A percentile compares a stretch with the other conserved stretches of the same genome.
Evolutionary conservation across 2,113 vertebrate species (phyloP).

Genomic region (Monopterus albus): DNA sequence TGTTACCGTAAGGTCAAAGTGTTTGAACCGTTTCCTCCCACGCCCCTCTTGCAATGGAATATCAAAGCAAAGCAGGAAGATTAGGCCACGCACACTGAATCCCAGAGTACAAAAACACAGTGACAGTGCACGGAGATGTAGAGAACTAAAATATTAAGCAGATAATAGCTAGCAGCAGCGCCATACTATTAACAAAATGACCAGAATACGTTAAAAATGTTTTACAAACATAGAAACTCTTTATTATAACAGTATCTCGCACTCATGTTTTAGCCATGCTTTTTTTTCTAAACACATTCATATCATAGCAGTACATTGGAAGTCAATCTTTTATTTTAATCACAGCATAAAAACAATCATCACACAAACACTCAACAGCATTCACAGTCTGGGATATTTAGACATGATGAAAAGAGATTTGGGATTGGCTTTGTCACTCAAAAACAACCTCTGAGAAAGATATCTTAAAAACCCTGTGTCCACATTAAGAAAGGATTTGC

Average conservation of each 20-base stretch:
- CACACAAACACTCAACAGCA: constrained; percentile 56
- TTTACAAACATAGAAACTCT: constrained; percentile 79
- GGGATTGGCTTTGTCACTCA: constrained; percentile 43
- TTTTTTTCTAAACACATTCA: constrained; percentile 53
- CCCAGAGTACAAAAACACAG: not conserved
- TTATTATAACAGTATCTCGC: constrained; percentile 71
- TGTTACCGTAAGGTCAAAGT: constrained; percentile 73
- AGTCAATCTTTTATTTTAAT: constrained; percentile 57
- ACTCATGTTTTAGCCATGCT: constrained; percentile 34
- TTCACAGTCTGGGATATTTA: constrained; percentile 71
- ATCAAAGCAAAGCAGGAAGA: constrained; percentile 48
- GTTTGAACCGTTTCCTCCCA: constrained; percentile 70
- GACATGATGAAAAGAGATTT: constrained; percentile 47
- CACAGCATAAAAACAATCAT: constrained; percentile 63
- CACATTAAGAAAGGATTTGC: constrained; percentile 48
- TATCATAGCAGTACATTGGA: constrained; percentile 53
- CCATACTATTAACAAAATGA: constrained; percentile 14
- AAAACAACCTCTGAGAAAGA: constrained; percentile 48
- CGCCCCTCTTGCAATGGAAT: constrained; percentile 36
- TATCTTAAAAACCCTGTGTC: constrained; percentile 69
- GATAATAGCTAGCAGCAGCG: not conserved
- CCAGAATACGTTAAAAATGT: constrained; percentile 45
- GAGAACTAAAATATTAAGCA: not conserved
- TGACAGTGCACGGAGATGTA: not conserved
- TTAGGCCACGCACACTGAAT: constrained; percentile 7